Conservation (phyloP, 1,140 invertebrate genomes). For the Ips typographus region DNA sequence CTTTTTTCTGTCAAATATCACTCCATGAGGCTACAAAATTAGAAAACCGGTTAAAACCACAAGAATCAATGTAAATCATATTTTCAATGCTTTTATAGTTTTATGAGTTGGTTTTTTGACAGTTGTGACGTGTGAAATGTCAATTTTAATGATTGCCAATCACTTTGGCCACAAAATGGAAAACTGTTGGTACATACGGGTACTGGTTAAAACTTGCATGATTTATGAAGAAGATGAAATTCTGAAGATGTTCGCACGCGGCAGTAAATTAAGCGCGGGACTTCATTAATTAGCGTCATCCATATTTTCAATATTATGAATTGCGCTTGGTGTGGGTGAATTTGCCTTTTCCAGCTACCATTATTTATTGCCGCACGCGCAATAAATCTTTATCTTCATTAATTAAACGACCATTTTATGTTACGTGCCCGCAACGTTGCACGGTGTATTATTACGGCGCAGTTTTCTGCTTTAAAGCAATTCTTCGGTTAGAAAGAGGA, state of each 20-base stretch:
- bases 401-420: conserved; percentile 41
- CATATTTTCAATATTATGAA: conserved; percentile 41
- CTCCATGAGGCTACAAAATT: too few relatives aligned
- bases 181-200: too few relatives aligned
- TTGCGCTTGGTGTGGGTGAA: conserved; percentile 40
- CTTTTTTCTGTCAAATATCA: too few relatives aligned
- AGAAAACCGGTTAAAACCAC: too few relatives aligned
- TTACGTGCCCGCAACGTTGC: conserved; percentile 23
- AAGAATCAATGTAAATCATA: too few relatives aligned
- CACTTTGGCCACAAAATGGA: too few relatives aligned
- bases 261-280: conserved; percentile 39
- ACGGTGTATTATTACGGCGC: conserved; percentile 26
- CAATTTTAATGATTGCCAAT: too few relatives aligned
- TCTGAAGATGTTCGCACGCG: conserved; percentile 27
- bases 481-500: background rate
- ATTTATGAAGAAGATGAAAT: conserved; percentile 14
- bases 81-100: too few relatives aligned
- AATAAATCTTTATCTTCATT: conserved; percentile 45
- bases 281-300: conserved; percentile 42
- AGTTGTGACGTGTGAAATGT: too few relatives aligned
- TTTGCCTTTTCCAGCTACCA: conserved; percentile 42
- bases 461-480: background rate
- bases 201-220: background rate
- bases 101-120: too few relatives aligned
- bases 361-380: conserved; percentile 41